A percentile compares a stretch with the other conserved stretches of the same genome.
These are phyloP conservation scores for Falcaria lacertinaria DNA, from an alignment of 2,888 invertebrate species.

Conservation along the genomic window DNA sequence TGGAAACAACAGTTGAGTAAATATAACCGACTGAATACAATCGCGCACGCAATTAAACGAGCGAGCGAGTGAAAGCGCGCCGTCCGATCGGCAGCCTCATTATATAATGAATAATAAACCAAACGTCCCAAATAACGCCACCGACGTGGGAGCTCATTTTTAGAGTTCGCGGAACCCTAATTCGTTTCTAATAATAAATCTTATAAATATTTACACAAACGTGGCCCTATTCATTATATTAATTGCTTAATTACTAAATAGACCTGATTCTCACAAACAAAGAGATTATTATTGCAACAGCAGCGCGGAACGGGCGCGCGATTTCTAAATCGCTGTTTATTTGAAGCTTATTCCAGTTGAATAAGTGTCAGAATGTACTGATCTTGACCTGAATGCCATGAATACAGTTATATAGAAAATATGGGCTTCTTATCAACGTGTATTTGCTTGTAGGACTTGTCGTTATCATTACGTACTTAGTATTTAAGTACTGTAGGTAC, in stretches of 20 bases:
- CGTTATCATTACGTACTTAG: background rate
- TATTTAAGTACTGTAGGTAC: background rate
- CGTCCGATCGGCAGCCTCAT: constrained; percentile 58
- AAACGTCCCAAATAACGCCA: constrained; percentile 62
- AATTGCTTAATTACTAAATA: constrained; percentile 28
- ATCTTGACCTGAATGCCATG: background rate
- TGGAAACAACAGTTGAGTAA: constrained; percentile 76
- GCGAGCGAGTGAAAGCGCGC: constrained; percentile 70
- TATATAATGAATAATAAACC: constrained; percentile 76
- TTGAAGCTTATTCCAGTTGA: background rate
- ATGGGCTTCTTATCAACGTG: background rate
- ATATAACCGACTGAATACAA: constrained; percentile 68
- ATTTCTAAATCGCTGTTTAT: constrained; percentile 1
- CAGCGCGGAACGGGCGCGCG: constrained; percentile 8
- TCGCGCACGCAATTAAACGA: constrained; percentile 70
- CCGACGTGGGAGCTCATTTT: constrained; percentile 43
- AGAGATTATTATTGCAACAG: constrained; percentile 32
- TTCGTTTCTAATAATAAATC: constrained; percentile 16
- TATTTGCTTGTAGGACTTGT: background rate
- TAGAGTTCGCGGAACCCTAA: constrained; percentile 31
- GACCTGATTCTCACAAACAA: constrained; percentile 32
- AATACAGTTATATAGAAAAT: background rate
- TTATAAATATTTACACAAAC: constrained; percentile 36
- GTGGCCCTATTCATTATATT: constrained; percentile 22
- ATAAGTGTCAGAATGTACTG: constrained; percentile 1